Percentiles rank a stretch among this genome's conserved stretches.
phyloP scores from a whole-genome alignment of 2,888 invertebrate genomes.

The Heliconius ismenius region DNA sequence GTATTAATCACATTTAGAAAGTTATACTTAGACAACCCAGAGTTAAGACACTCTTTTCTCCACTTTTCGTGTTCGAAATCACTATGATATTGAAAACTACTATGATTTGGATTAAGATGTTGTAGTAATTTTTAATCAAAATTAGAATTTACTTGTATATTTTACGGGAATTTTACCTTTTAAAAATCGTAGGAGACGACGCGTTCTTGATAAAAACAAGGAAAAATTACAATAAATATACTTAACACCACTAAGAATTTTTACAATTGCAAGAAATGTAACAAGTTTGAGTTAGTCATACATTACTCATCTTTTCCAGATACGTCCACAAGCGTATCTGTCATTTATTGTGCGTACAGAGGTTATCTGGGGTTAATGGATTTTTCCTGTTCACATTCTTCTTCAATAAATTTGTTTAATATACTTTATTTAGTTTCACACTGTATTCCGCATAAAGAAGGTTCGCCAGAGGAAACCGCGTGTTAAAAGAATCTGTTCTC shows the following conservation, averaged over 20 bases:
- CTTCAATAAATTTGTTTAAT: slow-evolving; percentile 17
- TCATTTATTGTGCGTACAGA: slow-evolving; percentile 34
- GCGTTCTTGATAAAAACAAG: background rate
- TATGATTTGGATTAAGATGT: too few relatives aligned
- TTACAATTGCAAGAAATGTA: background rate
- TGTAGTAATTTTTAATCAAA: too few relatives aligned
- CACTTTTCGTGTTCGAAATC: background rate
- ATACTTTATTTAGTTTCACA: background rate
- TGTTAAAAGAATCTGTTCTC: background rate
- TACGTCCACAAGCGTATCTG: slow-evolving; percentile 33
- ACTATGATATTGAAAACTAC: too few relatives aligned
- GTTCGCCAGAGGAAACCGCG: background rate
- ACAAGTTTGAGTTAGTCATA: slow-evolving; percentile 1
- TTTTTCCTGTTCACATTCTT: slow-evolving; percentile 38
- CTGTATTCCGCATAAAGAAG: background rate
- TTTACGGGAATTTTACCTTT: background rate
- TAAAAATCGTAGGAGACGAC: background rate
- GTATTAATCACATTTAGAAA: too few relatives aligned
- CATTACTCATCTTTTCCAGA: slow-evolving; percentile 36
- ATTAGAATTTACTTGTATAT: too few relatives aligned
- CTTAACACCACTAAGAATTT: background rate
- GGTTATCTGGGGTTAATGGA: slow-evolving; percentile 42
- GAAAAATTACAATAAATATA: background rate
- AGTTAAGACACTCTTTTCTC: background rate
- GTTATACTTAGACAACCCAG: background rate